Evolutionary conservation across 2,888 invertebrate genomes (phyloP).

Genomic region (Sesamia inferens): DNA sequence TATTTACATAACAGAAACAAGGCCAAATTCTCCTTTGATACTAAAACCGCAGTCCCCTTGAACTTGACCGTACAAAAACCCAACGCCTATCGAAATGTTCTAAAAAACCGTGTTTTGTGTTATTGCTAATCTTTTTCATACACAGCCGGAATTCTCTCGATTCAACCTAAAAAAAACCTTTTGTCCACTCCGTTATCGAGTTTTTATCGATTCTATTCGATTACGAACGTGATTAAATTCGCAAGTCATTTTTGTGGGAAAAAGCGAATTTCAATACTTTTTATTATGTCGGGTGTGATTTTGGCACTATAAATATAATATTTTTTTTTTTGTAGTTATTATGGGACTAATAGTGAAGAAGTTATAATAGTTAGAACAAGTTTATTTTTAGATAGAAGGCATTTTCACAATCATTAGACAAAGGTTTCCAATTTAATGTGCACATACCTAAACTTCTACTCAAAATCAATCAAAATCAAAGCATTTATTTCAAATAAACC

Average conservation of each 20-base stretch:
- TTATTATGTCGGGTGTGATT: constrained; percentile 9
- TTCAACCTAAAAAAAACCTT: constrained; percentile 67
- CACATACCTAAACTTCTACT: not conserved
- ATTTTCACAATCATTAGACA: constrained; percentile 43
- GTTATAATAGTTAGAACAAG: constrained; percentile 25
- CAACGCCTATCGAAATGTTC: constrained; percentile 55
- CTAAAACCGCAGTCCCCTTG: constrained; percentile 57
- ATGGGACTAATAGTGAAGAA: constrained; percentile 16
- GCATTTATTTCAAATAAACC: too few species aligned
- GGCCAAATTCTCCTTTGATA: constrained; percentile 30
- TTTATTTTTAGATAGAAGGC: constrained; percentile 42
- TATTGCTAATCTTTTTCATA: constrained; percentile 71
- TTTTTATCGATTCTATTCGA: constrained; percentile 58
- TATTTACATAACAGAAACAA: constrained; percentile 21
- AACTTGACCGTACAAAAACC: constrained; percentile 64
- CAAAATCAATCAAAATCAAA: too few species aligned
- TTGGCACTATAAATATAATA: constrained; percentile 21
- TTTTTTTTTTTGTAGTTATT: not conserved
- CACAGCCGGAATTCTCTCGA: constrained; percentile 68
- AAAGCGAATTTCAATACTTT: constrained; percentile 7
- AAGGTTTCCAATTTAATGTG: not conserved
- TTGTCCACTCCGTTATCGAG: constrained; percentile 60
- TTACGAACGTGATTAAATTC: constrained; percentile 45
- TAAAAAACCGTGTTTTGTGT: constrained; percentile 63
- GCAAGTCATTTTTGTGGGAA: constrained; percentile 43